Conservation (phyloP, 2,888 invertebrate genomes). For the Epinotia ramella region DNA sequence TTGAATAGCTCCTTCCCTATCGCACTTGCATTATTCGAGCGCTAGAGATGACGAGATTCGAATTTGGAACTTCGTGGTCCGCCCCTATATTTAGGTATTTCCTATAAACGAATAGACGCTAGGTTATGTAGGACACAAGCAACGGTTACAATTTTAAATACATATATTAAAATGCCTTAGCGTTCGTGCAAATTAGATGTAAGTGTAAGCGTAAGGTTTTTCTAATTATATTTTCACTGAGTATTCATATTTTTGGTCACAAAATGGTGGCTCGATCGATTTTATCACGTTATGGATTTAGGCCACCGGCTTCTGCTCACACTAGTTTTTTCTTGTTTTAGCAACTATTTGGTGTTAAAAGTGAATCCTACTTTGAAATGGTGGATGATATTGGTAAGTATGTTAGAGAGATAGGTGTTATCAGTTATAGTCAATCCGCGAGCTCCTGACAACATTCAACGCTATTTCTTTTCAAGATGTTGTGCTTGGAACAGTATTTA, state of each 20-base stretch:
- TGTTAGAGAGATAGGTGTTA: background rate
- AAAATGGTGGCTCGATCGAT: conserved; percentile 26
- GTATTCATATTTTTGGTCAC: conserved; percentile 26
- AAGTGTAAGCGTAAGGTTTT: conserved; percentile 30
- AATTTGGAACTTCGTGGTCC: background rate
- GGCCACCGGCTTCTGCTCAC: conserved; percentile 39
- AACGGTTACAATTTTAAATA: conserved; percentile 21
- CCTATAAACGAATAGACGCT: conserved; percentile 7
- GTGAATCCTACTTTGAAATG: conserved; percentile 1
- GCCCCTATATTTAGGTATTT: background rate
- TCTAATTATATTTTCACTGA: conserved; percentile 14
- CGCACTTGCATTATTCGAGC: background rate
- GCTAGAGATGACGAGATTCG: background rate
- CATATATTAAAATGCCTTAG: conserved; percentile 26
- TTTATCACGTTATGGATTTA: conserved; percentile 3
- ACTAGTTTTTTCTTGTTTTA: conserved; percentile 29
- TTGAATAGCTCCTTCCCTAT: background rate
- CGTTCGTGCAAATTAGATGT: conserved; percentile 40
- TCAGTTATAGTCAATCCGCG: background rate
- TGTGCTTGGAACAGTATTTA: conserved; percentile 3
- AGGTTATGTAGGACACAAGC: conserved; percentile 19
- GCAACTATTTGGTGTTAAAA: conserved; percentile 4
- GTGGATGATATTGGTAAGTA: background rate
- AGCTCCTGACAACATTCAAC: background rate
- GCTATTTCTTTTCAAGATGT: conserved; percentile 2